phyloP scores from a whole-genome alignment of 2,113 vertebrate genomes.

The Oenanthe melanoleuca region DNA sequence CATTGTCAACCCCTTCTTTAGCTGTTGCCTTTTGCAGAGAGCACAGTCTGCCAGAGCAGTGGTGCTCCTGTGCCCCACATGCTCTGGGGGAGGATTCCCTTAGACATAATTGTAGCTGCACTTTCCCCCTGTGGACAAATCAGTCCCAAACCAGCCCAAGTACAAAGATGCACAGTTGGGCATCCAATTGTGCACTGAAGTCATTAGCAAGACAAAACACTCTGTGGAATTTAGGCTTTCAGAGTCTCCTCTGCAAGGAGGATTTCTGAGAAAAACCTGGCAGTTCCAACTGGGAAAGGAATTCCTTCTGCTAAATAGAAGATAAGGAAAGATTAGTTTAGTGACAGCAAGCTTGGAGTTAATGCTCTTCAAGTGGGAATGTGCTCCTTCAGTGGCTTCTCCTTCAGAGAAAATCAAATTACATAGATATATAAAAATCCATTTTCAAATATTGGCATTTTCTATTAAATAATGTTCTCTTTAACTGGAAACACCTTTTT shows the following conservation, averaged over 20 bases:
- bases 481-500: background rate
- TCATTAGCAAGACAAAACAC: conserved; percentile 86
- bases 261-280: conserved; percentile 78
- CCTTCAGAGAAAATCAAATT: background rate
- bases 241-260: conserved; percentile 67
- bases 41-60: conserved; percentile 71
- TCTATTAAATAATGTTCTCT: background rate
- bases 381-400: background rate
- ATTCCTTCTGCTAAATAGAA: conserved; percentile 70
- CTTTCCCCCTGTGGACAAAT: conserved; percentile 80
- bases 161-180: conserved; percentile 78
- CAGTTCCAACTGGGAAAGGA: conserved; percentile 83
- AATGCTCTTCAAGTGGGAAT: conserved; percentile 10
- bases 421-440: background rate
- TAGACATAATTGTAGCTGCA: conserved; percentile 75
- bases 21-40: conserved; percentile 78
- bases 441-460: background rate
- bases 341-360: conserved; percentile 40
- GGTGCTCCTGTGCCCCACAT: conserved; percentile 74
- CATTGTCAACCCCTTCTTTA: conserved; percentile 79
- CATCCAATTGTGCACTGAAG: conserved; percentile 79
- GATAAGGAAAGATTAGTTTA: conserved; percentile 62
- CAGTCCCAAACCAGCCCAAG: conserved; percentile 71
- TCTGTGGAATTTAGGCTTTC: conserved; percentile 79
- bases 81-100: conserved; percentile 73